These are phyloP conservation scores for Hemicentrotus pulcherrimus DNA, from an alignment of 35 echinoderm and acorn worm species.

Conservation along the genomic window DNA sequence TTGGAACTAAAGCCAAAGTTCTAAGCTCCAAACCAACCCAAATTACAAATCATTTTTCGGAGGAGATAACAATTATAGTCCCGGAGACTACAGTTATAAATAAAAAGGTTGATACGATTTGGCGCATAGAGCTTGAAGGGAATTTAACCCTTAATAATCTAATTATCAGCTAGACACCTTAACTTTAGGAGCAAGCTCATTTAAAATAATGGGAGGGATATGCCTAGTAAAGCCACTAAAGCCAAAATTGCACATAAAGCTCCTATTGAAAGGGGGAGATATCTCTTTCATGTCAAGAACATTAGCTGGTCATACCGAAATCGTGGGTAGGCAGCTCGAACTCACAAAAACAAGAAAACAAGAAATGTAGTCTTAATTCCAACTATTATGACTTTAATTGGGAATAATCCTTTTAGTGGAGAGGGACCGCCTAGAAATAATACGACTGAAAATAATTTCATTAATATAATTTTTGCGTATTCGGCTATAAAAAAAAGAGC, in stretches of 20 bases:
- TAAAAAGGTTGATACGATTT: slow-evolving; percentile 28
- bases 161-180: slow-evolving; percentile 74
- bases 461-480: slow-evolving; percentile 81
- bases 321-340: slow-evolving; percentile 60
- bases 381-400: slow-evolving; percentile 9
- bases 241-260: neutral
- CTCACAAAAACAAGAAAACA: slow-evolving; percentile 57
- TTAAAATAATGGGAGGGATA: neutral
- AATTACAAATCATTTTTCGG: slow-evolving; percentile 65
- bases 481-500: slow-evolving; percentile 79
- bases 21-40: slow-evolving; percentile 67
- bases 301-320: slow-evolving; percentile 70
- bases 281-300: slow-evolving; percentile 62
- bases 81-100: slow-evolving; percentile 46
- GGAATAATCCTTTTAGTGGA: neutral
- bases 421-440: slow-evolving; percentile 58
- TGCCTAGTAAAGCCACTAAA: neutral
- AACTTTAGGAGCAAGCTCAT: slow-evolving; percentile 56
- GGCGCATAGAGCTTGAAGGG: slow-evolving; percentile 63
- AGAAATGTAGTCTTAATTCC: slow-evolving; percentile 14
- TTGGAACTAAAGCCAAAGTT: slow-evolving; percentile 55
- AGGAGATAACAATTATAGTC: slow-evolving; percentile 40
- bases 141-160: slow-evolving; percentile 69
- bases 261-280: slow-evolving; percentile 51
- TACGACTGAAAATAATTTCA: slow-evolving; percentile 46